Conservation (phyloP, 1,140 invertebrate genomes). For the Pararge aegeria region DNA sequence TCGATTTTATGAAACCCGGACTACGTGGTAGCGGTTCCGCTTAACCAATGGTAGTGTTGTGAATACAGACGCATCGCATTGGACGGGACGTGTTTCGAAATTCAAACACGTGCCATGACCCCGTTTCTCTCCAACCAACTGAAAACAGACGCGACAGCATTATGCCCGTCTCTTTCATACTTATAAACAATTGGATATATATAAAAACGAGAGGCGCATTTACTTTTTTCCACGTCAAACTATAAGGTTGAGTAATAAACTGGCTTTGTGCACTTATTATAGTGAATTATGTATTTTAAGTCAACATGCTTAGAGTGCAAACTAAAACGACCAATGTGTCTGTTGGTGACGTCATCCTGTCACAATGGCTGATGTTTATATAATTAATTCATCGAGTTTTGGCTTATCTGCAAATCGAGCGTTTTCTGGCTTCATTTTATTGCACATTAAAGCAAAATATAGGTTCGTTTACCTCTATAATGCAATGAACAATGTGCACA, state of each 20-base stretch:
- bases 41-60: conserved; percentile 64
- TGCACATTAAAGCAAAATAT: not conserved
- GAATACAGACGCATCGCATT: conserved; percentile 64
- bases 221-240: conserved; percentile 48
- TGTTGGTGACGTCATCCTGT: conserved; percentile 38
- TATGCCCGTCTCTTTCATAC: conserved; percentile 53
- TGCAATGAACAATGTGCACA: not conserved
- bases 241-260: conserved; percentile 51
- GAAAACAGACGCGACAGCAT: conserved; percentile 36
- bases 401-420: conserved; percentile 38
- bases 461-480: conserved; percentile 5
- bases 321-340: conserved; percentile 14
- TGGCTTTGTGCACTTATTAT: conserved; percentile 42
- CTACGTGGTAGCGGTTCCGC: conserved; percentile 49
- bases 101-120: conserved; percentile 76
- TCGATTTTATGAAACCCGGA: conserved; percentile 50
- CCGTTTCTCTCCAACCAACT: conserved; percentile 49
- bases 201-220: conserved; percentile 49
- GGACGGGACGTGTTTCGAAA: conserved; percentile 73
- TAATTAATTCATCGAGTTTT: conserved; percentile 52
- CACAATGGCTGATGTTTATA: conserved; percentile 55
- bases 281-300: conserved; percentile 38
- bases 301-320: conserved; percentile 25
- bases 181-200: conserved; percentile 33
- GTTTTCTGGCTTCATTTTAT: conserved; percentile 2